These are phyloP conservation scores for Sarcophaga variegata DNA, from an alignment of 2,888 invertebrate species.

Conservation along the genomic window DNA sequence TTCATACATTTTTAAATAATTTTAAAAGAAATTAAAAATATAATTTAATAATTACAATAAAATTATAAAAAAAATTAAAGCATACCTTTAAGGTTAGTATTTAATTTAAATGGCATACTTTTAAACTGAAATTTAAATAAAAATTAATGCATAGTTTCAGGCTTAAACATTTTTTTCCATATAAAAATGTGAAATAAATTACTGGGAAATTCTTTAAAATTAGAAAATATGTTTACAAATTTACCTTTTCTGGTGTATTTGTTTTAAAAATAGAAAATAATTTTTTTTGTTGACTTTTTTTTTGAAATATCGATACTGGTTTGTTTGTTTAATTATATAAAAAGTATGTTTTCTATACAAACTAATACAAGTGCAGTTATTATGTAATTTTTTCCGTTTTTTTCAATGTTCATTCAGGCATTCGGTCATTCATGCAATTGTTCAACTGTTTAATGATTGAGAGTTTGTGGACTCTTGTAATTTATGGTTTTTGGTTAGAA, in stretches of 20 bases:
- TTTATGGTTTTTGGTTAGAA: not conserved
- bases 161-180: not conserved
- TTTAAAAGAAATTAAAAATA: not conserved
- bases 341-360: constrained; percentile 34
- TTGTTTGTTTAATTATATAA: not conserved
- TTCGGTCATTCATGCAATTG: not conserved
- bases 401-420: not conserved
- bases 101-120: not conserved
- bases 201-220: not conserved
- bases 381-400: not conserved
- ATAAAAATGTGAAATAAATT: not conserved
- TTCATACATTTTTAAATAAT: not conserved
- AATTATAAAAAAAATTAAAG: not conserved
- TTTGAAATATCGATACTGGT: too few relatives aligned
- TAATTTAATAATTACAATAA: not conserved
- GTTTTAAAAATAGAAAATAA: constrained; percentile 4
- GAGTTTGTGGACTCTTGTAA: not conserved
- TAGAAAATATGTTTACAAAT: constrained; percentile 6
- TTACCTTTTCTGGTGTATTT: constrained; percentile 9
- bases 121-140: not conserved
- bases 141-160: not conserved
- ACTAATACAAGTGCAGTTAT: not conserved
- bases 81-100: not conserved
- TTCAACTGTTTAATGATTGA: not conserved
- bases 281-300: not conserved